These are phyloP conservation scores for Tricholauxania praeusta DNA, from an alignment of 2,888 invertebrate species.

Conservation along the genomic window DNA sequence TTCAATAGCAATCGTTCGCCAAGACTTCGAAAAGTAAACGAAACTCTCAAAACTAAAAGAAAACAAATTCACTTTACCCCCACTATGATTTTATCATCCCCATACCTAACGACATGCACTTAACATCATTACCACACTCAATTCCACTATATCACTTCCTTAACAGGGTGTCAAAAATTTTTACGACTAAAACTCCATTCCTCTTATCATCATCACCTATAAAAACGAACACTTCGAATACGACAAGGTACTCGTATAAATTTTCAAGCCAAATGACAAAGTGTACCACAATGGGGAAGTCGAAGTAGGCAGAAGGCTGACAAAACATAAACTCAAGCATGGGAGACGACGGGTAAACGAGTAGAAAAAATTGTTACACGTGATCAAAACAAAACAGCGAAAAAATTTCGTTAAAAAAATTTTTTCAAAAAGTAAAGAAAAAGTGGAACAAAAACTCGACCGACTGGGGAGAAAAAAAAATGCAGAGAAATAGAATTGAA, in stretches of 20 bases:
- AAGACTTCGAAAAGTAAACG: too few species aligned
- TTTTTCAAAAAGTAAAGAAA: slow-evolving; percentile 15
- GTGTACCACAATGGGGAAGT: not conserved
- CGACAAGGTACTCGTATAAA: too few species aligned
- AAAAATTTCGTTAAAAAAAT: not conserved
- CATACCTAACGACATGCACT: not conserved
- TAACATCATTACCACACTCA: slow-evolving; percentile 14
- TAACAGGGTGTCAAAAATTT: slow-evolving; percentile 15
- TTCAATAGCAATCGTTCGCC: too few species aligned
- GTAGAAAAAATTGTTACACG: slow-evolving; percentile 31
- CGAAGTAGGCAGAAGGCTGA: not conserved
- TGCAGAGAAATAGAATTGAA: slow-evolving; percentile 2
- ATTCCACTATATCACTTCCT: not conserved
- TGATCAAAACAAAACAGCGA: slow-evolving; percentile 31
- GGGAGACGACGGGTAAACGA: not conserved
- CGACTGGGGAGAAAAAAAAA: not conserved
- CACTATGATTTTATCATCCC: not conserved
- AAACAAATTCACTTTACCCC: too few species aligned
- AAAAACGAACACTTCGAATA: not conserved
- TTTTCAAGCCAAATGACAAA: not conserved
- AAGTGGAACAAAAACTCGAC: slow-evolving; percentile 16
- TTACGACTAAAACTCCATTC: slow-evolving; percentile 4
- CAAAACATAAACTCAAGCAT: not conserved
- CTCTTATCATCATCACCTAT: not conserved
- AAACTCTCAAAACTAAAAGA: too few species aligned